These are phyloP conservation scores for Psittacula derbiana DNA, from an alignment of 2,797 vertebrate species.

Conservation along the genomic window DNA sequence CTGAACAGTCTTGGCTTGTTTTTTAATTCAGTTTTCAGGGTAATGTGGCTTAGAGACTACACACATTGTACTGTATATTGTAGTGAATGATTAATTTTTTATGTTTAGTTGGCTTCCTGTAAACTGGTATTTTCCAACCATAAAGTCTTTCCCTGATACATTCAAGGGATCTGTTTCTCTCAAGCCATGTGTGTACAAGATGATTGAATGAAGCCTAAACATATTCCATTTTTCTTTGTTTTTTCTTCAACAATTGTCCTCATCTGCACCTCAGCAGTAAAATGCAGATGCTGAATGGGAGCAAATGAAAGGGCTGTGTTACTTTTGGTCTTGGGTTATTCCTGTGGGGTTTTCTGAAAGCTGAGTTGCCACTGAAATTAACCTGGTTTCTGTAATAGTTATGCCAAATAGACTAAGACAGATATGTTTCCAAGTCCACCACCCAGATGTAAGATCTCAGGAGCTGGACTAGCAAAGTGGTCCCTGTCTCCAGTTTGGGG, in stretches of 20 bases:
- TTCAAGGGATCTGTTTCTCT: neutral
- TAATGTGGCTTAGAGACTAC: neutral
- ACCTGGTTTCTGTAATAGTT: neutral
- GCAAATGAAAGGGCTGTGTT: neutral
- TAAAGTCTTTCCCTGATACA: neutral
- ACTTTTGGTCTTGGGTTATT: neutral
- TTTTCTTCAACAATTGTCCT: neutral
- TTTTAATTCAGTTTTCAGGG: fast-evolving
- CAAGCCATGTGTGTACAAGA: neutral
- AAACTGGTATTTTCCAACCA: neutral
- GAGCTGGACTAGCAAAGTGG: neutral
- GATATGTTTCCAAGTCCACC: neutral
- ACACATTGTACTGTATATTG: neutral
- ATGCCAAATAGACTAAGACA: neutral
- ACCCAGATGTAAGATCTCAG: neutral
- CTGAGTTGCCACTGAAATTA: neutral
- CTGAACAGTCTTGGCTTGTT: neutral
- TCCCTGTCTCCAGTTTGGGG: neutral
- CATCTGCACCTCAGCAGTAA: neutral
- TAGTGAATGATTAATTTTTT: neutral
- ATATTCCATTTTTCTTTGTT: neutral
- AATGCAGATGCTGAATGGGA: neutral
- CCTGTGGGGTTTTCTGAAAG: neutral
- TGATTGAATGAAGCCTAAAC: neutral
- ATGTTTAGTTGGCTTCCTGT: neutral